Base-by-base conservation (phyloP, 2,888 invertebrate species). In the Drosophila sordidapex region DNA sequence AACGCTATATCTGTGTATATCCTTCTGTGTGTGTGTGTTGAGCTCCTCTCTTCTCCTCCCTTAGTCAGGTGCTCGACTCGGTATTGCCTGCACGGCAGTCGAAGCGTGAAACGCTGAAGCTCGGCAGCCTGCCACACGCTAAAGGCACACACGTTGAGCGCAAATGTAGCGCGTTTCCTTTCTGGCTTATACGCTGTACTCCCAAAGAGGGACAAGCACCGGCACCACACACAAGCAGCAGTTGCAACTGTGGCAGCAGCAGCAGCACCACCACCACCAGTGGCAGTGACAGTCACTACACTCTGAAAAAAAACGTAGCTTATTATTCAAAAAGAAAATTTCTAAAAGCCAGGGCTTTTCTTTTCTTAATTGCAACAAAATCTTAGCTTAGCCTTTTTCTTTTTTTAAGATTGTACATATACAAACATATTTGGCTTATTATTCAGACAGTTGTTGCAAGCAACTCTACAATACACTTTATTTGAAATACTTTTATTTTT, bases 101-200 rank as follows among this genome's bases (percentile, higher is more conserved):
- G 89, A 86, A 86, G 85, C 89, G 85, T 86, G 63, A 89, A 89
- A 76, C 87, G 84, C 77, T 81, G 78, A 75, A 74, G 79, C 77
- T 67, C 76, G 56, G 36, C 80, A 73, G 67, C 70, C 83, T 79
- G 25, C 25, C 46, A 46, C 46, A 46, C 74, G 85, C 81, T 83
- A 87, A 71, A 71, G 69, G 77, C 82, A 81, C 74, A 87, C 84
- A 85, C 75, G 89, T 87, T 87, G 81, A 80, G 89, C 87, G 85
- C 82, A 86, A 86, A 89, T 89, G 89, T 89, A 84, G 87, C 85
- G 87, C 87, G 78, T 73, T 84, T 86, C 85, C 85, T 87, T 89
- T 88, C 78, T 87, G 79, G 89, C 87, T 82, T 80, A 81, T 81
- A 71, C 74, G 65, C 74, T 69, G 62, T 58, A 54, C 67, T 66